Base-by-base conservation (phyloP, 2,113 vertebrate genomes). In the Urocitellus parryii region DNA sequence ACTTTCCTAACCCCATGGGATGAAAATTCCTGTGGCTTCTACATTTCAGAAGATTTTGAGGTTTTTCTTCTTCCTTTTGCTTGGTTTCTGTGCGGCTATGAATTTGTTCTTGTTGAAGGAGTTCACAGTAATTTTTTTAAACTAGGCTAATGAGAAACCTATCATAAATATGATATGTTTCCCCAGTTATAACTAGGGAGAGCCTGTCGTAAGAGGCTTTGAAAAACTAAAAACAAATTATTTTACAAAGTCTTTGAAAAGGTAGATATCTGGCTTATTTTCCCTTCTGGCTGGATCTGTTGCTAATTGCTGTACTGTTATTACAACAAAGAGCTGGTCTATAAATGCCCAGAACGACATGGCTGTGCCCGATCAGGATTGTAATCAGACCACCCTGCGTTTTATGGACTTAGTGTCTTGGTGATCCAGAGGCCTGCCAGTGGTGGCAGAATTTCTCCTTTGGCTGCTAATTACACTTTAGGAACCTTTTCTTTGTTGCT, bases 311-410 rank as follows among this genome's bases (percentile, higher is more conserved):
- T 81, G 14, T 56, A 27, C 73, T 95, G 74, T 91, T 96, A 91
- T 88, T 93, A 92, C 91, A 97, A 94, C 88, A 92, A 82, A 96
- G 29, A 76, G 10, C 61, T 51, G 12, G 12, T 85, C 80, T 96
- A 34, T 88, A 81, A 90, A 67, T 91, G 45, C 67, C 84, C 45
- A 24, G 74, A 79, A 88, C 25, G 85, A 70, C 74, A 88, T 29
- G 51, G 39, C 56, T 68, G 3, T 92, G 67, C 68, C 93, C 16
- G 4, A 91, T 96, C 96, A 88, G 91, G 70, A 34, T 80, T 87
- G 67, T 37, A 78, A 93, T 97, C 97, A 94, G 97, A 98, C 97
- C 96, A 98, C 96, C 97, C 97, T 96, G 95, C 20, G 17, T 95
- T 95, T 95, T 97, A 96, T 96, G 92, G 80, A 81, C 76, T n/a